A percentile compares a stretch with the other conserved stretches of the same genome.
phyloP scores from a whole-genome alignment of 2,797 vertebrate genomes.

The Rhinoraja longicauda region DNA sequence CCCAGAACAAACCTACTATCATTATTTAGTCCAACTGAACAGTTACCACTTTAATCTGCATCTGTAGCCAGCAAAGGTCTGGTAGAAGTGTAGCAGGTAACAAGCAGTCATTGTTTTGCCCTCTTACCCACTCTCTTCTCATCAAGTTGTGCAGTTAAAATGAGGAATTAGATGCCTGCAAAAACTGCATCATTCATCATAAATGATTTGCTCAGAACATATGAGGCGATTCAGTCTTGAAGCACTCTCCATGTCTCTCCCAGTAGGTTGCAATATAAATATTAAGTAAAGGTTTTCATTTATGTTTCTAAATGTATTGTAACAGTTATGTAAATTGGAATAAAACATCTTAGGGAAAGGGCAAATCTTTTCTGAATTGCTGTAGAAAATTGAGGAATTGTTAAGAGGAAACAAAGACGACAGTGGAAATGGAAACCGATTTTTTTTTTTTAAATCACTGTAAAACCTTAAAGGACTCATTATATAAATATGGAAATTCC shows the following conservation, averaged over 20 bases:
- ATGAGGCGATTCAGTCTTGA: not conserved
- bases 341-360: not conserved
- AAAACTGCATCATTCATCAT: not conserved
- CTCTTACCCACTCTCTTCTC: not conserved
- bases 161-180: not conserved
- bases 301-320: not conserved
- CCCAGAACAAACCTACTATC: not conserved
- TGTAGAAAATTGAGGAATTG: not conserved
- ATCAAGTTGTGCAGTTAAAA: not conserved
- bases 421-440: not conserved
- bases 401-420: constrained; percentile 12
- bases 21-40: not conserved
- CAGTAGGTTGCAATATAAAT: not conserved
- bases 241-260: not conserved
- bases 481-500: constrained; percentile 29
- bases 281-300: constrained; percentile 6
- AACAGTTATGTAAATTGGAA: not conserved
- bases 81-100: not conserved
- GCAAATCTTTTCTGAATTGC: not conserved
- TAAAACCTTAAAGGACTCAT: not conserved
- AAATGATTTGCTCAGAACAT: not conserved
- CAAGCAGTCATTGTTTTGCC: not conserved
- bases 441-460: not conserved
- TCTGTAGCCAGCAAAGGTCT: not conserved
- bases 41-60: not conserved